A percentile compares a stretch with the other conserved stretches of the same genome.
Evolutionary conservation across 2,888 invertebrate genomes (phyloP).

Genomic region (Bedellia somnulentella): DNA sequence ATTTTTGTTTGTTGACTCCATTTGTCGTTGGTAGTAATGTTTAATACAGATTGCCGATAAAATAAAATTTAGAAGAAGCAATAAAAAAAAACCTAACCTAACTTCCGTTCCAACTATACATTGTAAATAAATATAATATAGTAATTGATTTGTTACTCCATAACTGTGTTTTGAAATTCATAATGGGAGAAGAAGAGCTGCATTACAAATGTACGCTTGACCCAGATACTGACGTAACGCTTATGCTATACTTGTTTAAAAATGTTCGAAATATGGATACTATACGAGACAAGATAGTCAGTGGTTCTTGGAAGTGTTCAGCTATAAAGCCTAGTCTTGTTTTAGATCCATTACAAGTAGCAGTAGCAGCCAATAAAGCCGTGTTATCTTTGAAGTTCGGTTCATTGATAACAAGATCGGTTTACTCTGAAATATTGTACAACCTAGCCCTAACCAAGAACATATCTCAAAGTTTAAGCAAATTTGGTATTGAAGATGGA

Average conservation of each 20-base stretch:
- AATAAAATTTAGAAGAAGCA: too few species aligned
- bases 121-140: too few species aligned
- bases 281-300: constrained; percentile 55
- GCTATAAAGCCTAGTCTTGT: constrained; percentile 64
- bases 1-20: too few species aligned
- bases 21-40: too few species aligned
- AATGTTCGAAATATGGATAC: constrained; percentile 61
- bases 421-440: constrained; percentile 68
- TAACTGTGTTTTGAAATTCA: too few species aligned
- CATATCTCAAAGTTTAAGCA: constrained; percentile 67
- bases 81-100: too few species aligned
- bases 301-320: constrained; percentile 61
- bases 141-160: too few species aligned
- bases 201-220: constrained; percentile 39
- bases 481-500: constrained; percentile 61
- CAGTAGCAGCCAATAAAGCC: constrained; percentile 70
- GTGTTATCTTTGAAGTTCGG: constrained; percentile 42
- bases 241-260: constrained; percentile 56
- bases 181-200: too few species aligned
- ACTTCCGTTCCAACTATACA: too few species aligned
- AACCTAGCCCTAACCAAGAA: constrained; percentile 70
- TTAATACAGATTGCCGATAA: too few species aligned
- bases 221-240: constrained; percentile 27
- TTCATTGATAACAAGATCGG: constrained; percentile 59
- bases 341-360: constrained; percentile 59